Conservation (phyloP, 2,888 invertebrate species). For the Tenthredo livida region DNA sequence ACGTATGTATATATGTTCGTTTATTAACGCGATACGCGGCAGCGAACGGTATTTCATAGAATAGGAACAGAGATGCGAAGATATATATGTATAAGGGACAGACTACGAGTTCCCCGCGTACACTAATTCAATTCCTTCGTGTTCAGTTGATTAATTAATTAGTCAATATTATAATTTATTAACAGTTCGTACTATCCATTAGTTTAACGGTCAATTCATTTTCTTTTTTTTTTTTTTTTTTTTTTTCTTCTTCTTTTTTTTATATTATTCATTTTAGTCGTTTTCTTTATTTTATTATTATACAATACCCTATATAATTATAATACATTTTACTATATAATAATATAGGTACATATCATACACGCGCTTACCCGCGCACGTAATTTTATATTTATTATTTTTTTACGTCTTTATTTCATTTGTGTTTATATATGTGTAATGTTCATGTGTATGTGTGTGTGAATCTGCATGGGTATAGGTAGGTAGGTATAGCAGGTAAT, state of each 20-base stretch:
- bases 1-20: conserved; percentile 31
- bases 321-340: conserved; percentile 45
- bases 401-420: not conserved
- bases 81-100: conserved; percentile 65
- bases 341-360: conserved; percentile 26
- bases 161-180: conserved; percentile 74
- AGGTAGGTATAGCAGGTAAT: too few relatives aligned
- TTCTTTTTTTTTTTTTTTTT: conserved; percentile 64
- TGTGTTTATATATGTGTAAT: not conserved
- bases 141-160: conserved; percentile 74
- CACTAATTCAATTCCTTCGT: conserved; percentile 77
- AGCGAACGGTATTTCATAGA: conserved; percentile 44
- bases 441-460: not conserved
- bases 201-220: conserved; percentile 47
- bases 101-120: conserved; percentile 72
- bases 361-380: not conserved
- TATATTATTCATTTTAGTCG: conserved; percentile 63
- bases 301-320: conserved; percentile 63
- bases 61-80: conserved; percentile 65
- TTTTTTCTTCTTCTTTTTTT: conserved; percentile 20
- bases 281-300: conserved; percentile 64
- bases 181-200: conserved; percentile 64
- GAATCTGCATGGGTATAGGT: not conserved
- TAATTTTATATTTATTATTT: not conserved
- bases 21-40: not conserved